phyloP scores from a whole-genome alignment of 2,888 invertebrate species.

The Phrixothrix hirtus region DNA sequence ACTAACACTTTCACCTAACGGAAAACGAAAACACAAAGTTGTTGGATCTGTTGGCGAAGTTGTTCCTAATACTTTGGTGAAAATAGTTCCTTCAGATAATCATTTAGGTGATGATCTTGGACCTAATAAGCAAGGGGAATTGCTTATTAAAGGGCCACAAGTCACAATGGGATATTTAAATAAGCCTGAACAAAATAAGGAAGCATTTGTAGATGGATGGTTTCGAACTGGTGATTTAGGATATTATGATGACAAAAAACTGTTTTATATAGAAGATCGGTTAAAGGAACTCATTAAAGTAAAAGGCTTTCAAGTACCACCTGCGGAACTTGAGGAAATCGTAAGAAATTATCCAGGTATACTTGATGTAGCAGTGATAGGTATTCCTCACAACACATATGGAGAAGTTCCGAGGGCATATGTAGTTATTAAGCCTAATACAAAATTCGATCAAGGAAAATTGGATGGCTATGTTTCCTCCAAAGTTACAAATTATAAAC shows the following conservation, averaged over 20 bases:
- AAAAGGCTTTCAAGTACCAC: conserved; percentile 89
- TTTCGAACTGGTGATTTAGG: conserved; percentile 67
- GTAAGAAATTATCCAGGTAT: conserved; percentile 72
- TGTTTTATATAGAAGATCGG: conserved; percentile 73
- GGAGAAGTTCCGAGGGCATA: conserved; percentile 79
- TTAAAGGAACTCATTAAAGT: conserved; percentile 82
- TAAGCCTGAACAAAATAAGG: conserved; percentile 71
- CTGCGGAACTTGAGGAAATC: conserved; percentile 79
- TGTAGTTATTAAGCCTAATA: conserved; percentile 60
- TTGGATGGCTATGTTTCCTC: conserved; percentile 64
- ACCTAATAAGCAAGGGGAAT: conserved; percentile 67
- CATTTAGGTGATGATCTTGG: conserved; percentile 39
- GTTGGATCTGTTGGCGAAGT: conserved; percentile 63
- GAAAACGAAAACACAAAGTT: too few species aligned
- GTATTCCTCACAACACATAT: conserved; percentile 65
- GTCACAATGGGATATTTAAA: conserved; percentile 80
- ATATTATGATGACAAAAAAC: conserved; percentile 65
- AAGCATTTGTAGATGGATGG: conserved; percentile 74
- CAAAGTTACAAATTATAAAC: conserved; percentile 75
- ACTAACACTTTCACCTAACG: too few species aligned
- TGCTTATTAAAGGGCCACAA: conserved; percentile 76
- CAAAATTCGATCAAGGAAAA: conserved; percentile 58
- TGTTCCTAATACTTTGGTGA: conserved; percentile 65
- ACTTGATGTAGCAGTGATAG: conserved; percentile 79
- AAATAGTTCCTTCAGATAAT: conserved; percentile 61